Base-by-base conservation (phyloP, 2,113 vertebrate species). In the Mesocricetus auratus region DNA sequence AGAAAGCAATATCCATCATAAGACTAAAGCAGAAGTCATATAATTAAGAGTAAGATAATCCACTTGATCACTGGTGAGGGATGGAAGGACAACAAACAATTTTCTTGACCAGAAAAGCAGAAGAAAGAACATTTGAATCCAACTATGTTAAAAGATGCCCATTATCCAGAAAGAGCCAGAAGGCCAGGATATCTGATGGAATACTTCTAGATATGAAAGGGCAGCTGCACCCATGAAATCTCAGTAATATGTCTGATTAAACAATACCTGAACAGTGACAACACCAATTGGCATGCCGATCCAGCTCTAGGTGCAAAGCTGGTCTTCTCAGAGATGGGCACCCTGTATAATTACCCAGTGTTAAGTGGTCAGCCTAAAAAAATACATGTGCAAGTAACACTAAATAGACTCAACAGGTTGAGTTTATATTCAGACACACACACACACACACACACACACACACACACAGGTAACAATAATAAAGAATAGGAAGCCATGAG, bases 91-190 rank as follows among this genome's bases (percentile, higher is more conserved):
- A 86, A 45, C 82, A 88, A 68, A 12, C 95, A 60, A 56, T 96
- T 95, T 96, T 91, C 68, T 88, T 90, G 42, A 47, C 47, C n/a
- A 74, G 58, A 39, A 68, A 93, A 90, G 39, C 56, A 64, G 50
- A 96, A 92, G 56, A 64, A 69, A 69, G 24, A 26, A 90, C 3
- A 71, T 83, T 95, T 90, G 68, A 93, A 39, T 92, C 62, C 62
- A 91, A 42, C 88, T 2, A 77, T 53, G 66, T 82, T 83, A 74
- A 91, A 91, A 93, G 42, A 96, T 95, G 56, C 47, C 90, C 89
- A 0, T 75, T 91, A 93, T 50, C 45, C 5, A 3, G 75, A 19
- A 78, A 78, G 15, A 78, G 31, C 47, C 69, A 53, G 77, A 53
- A 47, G 47, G 36, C 17, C 31, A 79, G 77, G 31, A 53, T 79